phyloP scores from a whole-genome alignment of 1,140 invertebrate species.

The Ceratina calcarata region DNA sequence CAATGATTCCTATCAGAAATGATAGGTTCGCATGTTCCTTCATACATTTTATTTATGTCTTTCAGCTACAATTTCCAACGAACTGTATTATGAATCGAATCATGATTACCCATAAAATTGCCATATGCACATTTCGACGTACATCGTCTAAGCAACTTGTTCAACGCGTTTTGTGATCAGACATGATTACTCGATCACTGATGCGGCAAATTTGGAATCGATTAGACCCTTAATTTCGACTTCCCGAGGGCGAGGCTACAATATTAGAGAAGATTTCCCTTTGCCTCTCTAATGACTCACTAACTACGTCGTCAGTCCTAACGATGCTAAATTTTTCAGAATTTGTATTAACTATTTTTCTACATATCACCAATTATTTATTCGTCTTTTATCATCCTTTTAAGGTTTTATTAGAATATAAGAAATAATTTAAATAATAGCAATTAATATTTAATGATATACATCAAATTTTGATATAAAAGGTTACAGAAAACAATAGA shows the following conservation, averaged over 20 bases:
- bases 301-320: too few species aligned
- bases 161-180: conserved; percentile 28
- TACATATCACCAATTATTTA: too few species aligned
- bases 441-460: neutral
- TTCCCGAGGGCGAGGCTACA: conserved; percentile 30
- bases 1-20: too few species aligned
- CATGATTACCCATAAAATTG: neutral
- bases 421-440: too few species aligned
- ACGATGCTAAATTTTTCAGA: neutral
- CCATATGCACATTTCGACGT: neutral
- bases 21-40: too few species aligned
- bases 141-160: conserved; percentile 22
- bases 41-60: too few species aligned
- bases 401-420: neutral
- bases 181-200: conserved; percentile 55
- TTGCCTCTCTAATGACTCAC: neutral
- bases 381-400: too few species aligned
- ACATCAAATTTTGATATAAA: too few species aligned
- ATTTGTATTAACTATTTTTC: neutral
- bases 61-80: too few species aligned
- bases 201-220: conserved; percentile 63
- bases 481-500: neutral
- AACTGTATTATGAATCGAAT: neutral
- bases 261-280: conserved; percentile 20
- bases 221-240: conserved; percentile 48